Base-by-base conservation (phyloP, 2,113 vertebrate species). In the Atractosteus spatula region DNA sequence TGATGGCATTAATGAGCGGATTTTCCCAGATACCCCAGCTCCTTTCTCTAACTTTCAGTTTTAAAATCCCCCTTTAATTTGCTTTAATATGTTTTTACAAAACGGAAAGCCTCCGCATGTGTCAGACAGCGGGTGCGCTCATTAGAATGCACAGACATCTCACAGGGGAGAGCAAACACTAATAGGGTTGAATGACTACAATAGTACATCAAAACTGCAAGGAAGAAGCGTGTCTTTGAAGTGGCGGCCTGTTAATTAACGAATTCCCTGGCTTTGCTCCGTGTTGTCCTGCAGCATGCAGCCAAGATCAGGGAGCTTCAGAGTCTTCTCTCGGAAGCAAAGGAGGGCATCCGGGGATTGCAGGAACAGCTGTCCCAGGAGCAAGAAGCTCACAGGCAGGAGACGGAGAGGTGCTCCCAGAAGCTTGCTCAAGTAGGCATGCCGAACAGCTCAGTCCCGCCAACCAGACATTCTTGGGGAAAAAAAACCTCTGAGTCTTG, bases 341-440 rank as follows among this genome's bases (percentile, higher is more conserved):
- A 93, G 0, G 93, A 95, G 80, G 93, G 89, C 16, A 85, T 92
- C 64, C 80, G 81, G 42, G 86, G 87, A 55, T 83, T 92, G 64
- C 91, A 94, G 80, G 94, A 94, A 80, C 94, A 96, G 78, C 89
- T 95, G 45, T 88, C 90, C 0, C 90, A 93, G 79, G 94, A 96
- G 79, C 92, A 84, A 71, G 90, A 92, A 77, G 85, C 92, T 44
- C 92, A 91, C 73, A 90, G 89, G 76, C 94, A 95, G 0, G 90
- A 93, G 73, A 83, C 91, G 11, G 90, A 94, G 17, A 88, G 79
- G 76, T 90, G 89, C 80, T 88, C 91, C 3, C 86, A 89, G 84
- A 95, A 89, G 86, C 84, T 98, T 77, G 87, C 89, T 77, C 95
- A 97, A 94, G 97, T 98, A 77, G 56, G 92, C 71, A 63, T 78